These are phyloP conservation scores for Tribolium castaneum DNA, from an alignment of 1,140 invertebrate species.

Conservation along the genomic window DNA sequence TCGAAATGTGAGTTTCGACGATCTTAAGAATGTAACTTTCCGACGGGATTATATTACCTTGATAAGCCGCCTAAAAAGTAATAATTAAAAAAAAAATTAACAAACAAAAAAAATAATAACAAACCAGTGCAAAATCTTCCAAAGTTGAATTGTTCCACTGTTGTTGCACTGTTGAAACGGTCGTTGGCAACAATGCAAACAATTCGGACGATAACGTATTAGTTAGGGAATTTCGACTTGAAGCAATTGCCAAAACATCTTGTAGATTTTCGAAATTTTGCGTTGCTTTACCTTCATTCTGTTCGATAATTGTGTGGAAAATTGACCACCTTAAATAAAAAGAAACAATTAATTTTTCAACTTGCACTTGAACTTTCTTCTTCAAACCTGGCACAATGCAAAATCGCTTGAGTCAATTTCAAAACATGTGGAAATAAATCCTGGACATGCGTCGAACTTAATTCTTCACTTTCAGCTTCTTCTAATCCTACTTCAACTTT, in stretches of 20 bases:
- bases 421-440: constrained; percentile 74
- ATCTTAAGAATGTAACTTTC: constrained; percentile 81
- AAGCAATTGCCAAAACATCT: constrained; percentile 72
- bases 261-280: constrained; percentile 68
- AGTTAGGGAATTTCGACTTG: constrained; percentile 63
- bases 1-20: constrained; percentile 69
- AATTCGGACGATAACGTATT: constrained; percentile 69
- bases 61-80: constrained; percentile 74
- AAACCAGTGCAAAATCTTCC: constrained; percentile 60
- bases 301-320: constrained; percentile 65
- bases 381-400: constrained; percentile 61
- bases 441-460: constrained; percentile 62
- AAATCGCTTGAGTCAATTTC: constrained; percentile 71
- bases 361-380: background rate
- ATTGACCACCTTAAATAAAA: constrained; percentile 54
- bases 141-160: constrained; percentile 71
- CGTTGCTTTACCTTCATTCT: constrained; percentile 65
- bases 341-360: background rate
- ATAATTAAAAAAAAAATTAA: constrained; percentile 21
- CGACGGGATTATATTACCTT: constrained; percentile 83
- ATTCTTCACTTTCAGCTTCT: constrained; percentile 55
- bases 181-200: constrained; percentile 69
- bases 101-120: constrained; percentile 24
- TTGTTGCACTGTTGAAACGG: constrained; percentile 71
- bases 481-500: constrained; percentile 76